Evolutionary conservation across 1,140 invertebrate species (phyloP), one percentile per base, ranked within the genome.

Genomic region (Drosophila sproati): DNA sequence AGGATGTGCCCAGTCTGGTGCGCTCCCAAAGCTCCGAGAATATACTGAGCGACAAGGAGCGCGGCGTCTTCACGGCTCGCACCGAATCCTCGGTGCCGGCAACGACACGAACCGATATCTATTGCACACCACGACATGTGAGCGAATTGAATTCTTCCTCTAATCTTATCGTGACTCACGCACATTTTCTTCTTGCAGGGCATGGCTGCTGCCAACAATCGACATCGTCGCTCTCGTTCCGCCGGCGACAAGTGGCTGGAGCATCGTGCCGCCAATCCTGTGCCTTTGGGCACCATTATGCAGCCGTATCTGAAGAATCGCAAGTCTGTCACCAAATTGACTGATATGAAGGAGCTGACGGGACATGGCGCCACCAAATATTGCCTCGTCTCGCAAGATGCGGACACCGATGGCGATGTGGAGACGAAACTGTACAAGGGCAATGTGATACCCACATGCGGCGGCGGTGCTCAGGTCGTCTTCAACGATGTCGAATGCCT

Each of bases 401-500:
- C 96, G 45, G 98, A 99, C 91, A 96, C 96, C 0, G 96, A 97
- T 82, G 98, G 98, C 0, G 97, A 98, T 91, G 93, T 99, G 2
- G 97, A 98, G 93, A 99, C 98, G 0, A 97, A 97, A 82, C 87
- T 99, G 43, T 97, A 97, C 82, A 99, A 99, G 95, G 98, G 96
- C 48, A 97, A 99, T 92, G 96, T 99, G 34, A 94, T 99, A 10
- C 97, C 97, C 7, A 99, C 98, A 1, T 96, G 96, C 68, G 96
- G 96, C 10, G 98, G 98, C 5, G 98, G 98, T 0, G 96, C 97
- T 2, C 97, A 99, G 90, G 98, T 99, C 0, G 96, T 99, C 31
- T 99, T 99, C 82, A 97, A 97, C 78, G 98, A 99, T 93, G 96
- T 99, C 2, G 98, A 99, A 93, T 96, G 96, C 74, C 92, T 99